A percentile compares a stretch with the other conserved stretches of the same genome.
These are phyloP conservation scores for Callimico goeldii DNA, from an alignment of 2,797 vertebrate species.

Conservation along the genomic window DNA sequence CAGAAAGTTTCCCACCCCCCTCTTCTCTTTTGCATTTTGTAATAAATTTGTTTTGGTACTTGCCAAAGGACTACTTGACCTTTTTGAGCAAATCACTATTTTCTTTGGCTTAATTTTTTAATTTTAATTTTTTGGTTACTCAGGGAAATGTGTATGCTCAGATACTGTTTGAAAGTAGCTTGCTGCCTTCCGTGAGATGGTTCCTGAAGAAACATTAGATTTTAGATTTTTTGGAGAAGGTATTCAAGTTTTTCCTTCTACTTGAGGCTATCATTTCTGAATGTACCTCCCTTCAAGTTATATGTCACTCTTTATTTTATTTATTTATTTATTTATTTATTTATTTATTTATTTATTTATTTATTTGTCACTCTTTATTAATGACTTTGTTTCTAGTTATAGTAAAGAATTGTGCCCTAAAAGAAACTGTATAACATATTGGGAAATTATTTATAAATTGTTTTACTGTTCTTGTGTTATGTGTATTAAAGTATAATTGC, in stretches of 20 bases:
- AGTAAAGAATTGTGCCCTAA: slow-evolving; percentile 19
- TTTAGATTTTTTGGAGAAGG: not conserved
- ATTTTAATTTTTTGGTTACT: slow-evolving; percentile 12
- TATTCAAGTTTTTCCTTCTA: not conserved
- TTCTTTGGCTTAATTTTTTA: slow-evolving; percentile 26
- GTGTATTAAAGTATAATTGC: not conserved
- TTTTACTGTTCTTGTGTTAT: not conserved
- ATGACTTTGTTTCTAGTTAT: not conserved
- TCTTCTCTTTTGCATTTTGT: not conserved
- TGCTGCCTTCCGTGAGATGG: not conserved
- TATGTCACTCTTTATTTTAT: not conserved
- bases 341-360: not conserved
- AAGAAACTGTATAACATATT: not conserved
- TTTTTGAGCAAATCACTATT: not conserved
- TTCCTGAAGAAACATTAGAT: not conserved
- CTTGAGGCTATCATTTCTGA: not conserved
- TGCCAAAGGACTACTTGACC: slow-evolving; percentile 27
- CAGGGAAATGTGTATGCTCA: not conserved
- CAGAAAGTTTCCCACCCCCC: not conserved
- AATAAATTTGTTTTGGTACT: slow-evolving; percentile 24
- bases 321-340: not conserved
- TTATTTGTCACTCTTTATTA: not conserved
- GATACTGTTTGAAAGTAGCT: not conserved
- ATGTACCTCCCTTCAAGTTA: not conserved
- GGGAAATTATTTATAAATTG: not conserved